phyloP scores from a whole-genome alignment of 2,888 invertebrate genomes.

The Brachyopa scutellaris region DNA sequence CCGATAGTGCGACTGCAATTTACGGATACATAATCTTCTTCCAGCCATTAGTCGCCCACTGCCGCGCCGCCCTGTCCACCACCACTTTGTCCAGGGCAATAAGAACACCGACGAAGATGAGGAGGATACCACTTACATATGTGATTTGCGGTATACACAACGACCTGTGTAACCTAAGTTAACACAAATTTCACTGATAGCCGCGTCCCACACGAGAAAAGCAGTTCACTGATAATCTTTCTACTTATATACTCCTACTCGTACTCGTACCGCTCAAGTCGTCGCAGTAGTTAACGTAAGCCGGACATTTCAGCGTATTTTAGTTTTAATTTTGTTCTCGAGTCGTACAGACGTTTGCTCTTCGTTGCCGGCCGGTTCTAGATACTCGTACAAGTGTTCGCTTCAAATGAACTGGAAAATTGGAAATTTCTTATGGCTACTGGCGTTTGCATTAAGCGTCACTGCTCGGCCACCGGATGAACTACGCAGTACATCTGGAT shows the following conservation, averaged over 20 bases:
- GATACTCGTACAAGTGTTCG: slow-evolving; percentile 37
- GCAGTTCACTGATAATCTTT: slow-evolving; percentile 59
- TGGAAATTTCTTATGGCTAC: slow-evolving; percentile 12
- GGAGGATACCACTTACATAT: too few relatives aligned
- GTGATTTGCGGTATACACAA: too few relatives aligned
- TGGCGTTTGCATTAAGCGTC: slow-evolving; percentile 21
- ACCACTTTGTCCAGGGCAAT: neutral
- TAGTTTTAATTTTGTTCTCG: slow-evolving; percentile 55
- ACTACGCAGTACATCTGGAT: slow-evolving; percentile 51
- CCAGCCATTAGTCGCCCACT: slow-evolving; percentile 3
- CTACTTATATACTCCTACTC: slow-evolving; percentile 23
- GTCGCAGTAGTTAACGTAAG: slow-evolving; percentile 29
- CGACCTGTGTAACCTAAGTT: slow-evolving; percentile 32
- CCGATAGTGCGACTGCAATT: slow-evolving; percentile 10
- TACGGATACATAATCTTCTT: neutral
- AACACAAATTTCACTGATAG: slow-evolving; percentile 69
- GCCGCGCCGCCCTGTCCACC: neutral
- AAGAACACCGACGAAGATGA: neutral
- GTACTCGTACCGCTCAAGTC: slow-evolving; percentile 18
- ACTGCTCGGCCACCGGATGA: slow-evolving; percentile 41
- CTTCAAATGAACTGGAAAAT: slow-evolving; percentile 38
- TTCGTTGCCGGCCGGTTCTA: too few relatives aligned
- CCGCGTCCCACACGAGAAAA: slow-evolving; percentile 18
- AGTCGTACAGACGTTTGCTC: slow-evolving; percentile 32
- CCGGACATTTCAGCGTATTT: slow-evolving; percentile 19